phyloP scores from a whole-genome alignment of 2,113 vertebrate genomes.

The Nothoprocta pentlandii region DNA sequence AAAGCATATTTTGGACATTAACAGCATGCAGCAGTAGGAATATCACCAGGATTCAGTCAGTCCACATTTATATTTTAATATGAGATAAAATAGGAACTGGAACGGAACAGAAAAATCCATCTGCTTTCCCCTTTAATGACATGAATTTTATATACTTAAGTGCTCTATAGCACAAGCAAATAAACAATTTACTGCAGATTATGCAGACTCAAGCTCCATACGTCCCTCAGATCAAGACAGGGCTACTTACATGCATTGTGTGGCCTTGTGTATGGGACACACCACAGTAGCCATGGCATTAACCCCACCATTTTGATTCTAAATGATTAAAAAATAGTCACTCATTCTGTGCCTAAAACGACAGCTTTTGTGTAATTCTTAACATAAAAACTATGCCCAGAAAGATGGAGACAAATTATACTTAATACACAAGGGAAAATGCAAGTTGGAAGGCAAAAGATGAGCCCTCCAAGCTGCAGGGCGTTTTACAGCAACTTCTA shows the following conservation, averaged over 20 bases:
- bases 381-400: not conserved
- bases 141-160: not conserved
- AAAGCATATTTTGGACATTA: not conserved
- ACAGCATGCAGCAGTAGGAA: not conserved
- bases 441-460: not conserved
- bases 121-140: not conserved
- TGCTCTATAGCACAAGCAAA: not conserved
- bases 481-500: not conserved
- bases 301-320: not conserved
- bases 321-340: not conserved
- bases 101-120: not conserved
- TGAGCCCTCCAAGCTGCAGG: not conserved
- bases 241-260: not conserved
- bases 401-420: not conserved
- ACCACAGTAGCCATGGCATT: not conserved
- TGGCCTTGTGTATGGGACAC: not conserved
- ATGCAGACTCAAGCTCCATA: not conserved
- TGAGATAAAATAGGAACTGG: not conserved
- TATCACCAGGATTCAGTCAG: not conserved
- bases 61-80: slow-evolving; percentile 12
- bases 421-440: not conserved
- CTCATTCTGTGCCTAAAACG: not conserved
- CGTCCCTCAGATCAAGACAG: not conserved
- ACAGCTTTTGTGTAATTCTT: not conserved
- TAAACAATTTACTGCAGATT: not conserved